Base-by-base conservation (phyloP, 1,140 invertebrate genomes). In the Rhyacophila brunnea region DNA sequence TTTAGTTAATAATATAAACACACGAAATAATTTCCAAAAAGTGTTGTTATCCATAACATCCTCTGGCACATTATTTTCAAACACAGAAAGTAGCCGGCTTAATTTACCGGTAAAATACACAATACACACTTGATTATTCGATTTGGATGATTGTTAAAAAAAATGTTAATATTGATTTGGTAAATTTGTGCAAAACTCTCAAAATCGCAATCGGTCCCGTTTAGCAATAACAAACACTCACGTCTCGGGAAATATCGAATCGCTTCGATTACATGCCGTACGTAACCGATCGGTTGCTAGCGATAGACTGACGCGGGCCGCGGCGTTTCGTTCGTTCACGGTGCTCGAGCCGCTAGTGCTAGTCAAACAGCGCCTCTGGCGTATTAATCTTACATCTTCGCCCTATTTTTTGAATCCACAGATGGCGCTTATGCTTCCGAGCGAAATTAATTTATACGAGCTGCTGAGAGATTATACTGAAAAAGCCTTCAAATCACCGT, bases 141-240 rank as follows among this genome's bases (percentile, higher is more conserved):
- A 46, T 36, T n/a, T 20, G 46, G 32, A 17, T 32, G 42, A 32
- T 55, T 44, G 43, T 55, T 53, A 44, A 44, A 55, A 44, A 53
- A 53, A 46, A 36, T 55, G 52, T 43, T 45, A 55, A 45, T 55
- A 55, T 55, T 43, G 42, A 55, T 55, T 46, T 35, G 43, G 46
- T 55, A 46, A 55, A 46, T 55, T 43, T 42, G 52, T 53, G 40
- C 50, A 42, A 44, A n/a, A 28, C 23, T 28, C 23, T 28, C 23
- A 28, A 28, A 44, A n/a, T n/a, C n/a, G 50, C 50, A 38, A 53
- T 53, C 52, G 32, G 52, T 57, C 54, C 46, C 54, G 54, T 47
- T 57, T 49, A 19, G 54, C 54, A 57, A 57, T 40, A 57, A 57
- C 54, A 48, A 48, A 48, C 54, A 57, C 54, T 40, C 54, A 49